phyloP scores from a whole-genome alignment of 2,797 vertebrate species.

The Catharus ustulatus region DNA sequence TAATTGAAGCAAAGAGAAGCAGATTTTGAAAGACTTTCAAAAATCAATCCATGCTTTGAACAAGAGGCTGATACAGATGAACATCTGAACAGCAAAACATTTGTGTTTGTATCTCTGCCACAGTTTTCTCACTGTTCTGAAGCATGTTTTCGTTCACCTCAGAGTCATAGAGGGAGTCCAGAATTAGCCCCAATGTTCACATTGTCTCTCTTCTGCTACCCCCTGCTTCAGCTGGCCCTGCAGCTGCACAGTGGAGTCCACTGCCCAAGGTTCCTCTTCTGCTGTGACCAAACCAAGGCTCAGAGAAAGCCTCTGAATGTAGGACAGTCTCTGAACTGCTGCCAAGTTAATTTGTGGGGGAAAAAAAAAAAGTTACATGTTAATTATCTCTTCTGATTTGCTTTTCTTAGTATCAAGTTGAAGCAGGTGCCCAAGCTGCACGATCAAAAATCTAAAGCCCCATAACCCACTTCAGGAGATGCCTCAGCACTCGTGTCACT shows the following conservation, averaged over 20 bases:
- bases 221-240: too few relatives aligned
- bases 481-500: not conserved
- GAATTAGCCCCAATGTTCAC: too few relatives aligned
- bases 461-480: not conserved
- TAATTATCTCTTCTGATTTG: not conserved
- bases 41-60: too few relatives aligned
- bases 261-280: not conserved
- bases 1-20: too few relatives aligned
- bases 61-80: too few relatives aligned
- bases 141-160: too few relatives aligned
- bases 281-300: not conserved
- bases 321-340: not conserved
- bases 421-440: not conserved
- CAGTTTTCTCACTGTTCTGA: too few relatives aligned
- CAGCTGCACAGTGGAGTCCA: not conserved
- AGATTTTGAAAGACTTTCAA: too few relatives aligned
- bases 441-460: not conserved
- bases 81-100: too few relatives aligned
- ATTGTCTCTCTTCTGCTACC: too few relatives aligned
- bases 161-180: too few relatives aligned
- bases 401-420: not conserved
- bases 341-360: not conserved
- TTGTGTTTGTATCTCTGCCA: too few relatives aligned
- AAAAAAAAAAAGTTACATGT: rapidly evolving
- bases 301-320: not conserved